A percentile compares a stretch with the other conserved stretches of the same genome.
Evolutionary conservation across 2,113 vertebrate species (phyloP).

Genomic region (Pelobates fuscus): DNA sequence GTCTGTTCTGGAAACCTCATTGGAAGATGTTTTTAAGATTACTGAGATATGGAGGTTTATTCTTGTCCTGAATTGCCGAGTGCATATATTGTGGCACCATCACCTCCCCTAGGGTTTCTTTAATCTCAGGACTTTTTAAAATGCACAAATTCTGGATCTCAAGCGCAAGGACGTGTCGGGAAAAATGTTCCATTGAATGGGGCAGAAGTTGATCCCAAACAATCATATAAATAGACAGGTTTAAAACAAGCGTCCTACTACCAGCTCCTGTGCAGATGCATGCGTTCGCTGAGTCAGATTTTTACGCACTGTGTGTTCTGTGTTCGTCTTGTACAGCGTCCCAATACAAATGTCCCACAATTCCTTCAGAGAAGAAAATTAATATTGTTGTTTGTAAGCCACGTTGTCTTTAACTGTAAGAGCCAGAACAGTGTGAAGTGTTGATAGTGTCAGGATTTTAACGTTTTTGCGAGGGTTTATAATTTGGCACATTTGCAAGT

Average conservation of each 20-base stretch:
- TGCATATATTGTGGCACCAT: background rate
- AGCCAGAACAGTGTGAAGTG: no score
- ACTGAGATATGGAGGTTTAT: background rate
- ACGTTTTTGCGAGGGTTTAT: no score
- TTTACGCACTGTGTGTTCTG: background rate
- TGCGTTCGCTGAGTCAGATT: background rate
- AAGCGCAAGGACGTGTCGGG: background rate
- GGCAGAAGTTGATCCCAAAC: background rate
- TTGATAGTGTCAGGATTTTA: no score
- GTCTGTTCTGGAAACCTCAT: no score
- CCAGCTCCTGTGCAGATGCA: background rate
- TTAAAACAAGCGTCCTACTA: background rate
- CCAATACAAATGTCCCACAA: background rate
- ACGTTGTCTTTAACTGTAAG: no score
- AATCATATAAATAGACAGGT: background rate
- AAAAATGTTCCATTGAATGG: background rate
- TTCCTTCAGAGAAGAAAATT: background rate
- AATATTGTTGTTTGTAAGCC: background rate
- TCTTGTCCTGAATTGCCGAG: no score
- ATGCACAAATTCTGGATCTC: conserved; percentile 10
- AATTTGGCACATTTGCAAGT: no score
- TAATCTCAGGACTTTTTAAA: conserved; percentile 23
- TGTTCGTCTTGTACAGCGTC: background rate
- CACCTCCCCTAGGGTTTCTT: background rate
- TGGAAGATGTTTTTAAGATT: background rate